Base-by-base conservation (phyloP, 1,140 invertebrate species). In the Coboldia fuscipes region DNA sequence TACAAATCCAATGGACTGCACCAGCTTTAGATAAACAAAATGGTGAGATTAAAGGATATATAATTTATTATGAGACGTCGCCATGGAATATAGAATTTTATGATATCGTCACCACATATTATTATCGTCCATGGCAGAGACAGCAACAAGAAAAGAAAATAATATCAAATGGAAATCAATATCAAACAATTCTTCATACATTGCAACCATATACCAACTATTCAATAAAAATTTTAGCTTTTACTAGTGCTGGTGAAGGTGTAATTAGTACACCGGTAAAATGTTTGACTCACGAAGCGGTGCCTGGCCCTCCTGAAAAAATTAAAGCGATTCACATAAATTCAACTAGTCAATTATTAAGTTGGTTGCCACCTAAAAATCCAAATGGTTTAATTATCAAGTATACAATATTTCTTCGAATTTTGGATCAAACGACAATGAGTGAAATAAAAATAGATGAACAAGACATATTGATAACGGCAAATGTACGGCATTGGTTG, bases 21-120 rank as follows among this genome's bases (percentile, higher is more conserved):
- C 79, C 78, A 1, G 72, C 72, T 2, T 54, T 64, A 17, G 65
- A 70, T 36, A 65, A 67, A 23, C 60, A 66, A 42, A 70, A 82
- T 43, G 82, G 82, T 9, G 59, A 79, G 30, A 68, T 85, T 24
- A 72, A 76, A 45, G 79, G 80, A 2, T 86, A 82, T 58, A 79
- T 79, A 51, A 55, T 85, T 27, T 62, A 79, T 18, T 83, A 79
- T 48, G 75, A 77, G 31, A 67, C 73, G 9, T 64, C n/a, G n/a
- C n/a, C n/a, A n/a, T n/a, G n/a, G n/a, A n/a, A n/a, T n/a, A n/a
- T n/a, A 41, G 10, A n/a, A n/a, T n/a, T n/a, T n/a, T n/a, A n/a
- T n/a, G n/a, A n/a, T 35, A 33, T 34, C 10, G n/a, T n/a, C n/a
- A n/a, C n/a, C n/a, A n/a, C n/a, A n/a, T n/a, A 58, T 58, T 4